A percentile compares a stretch with the other conserved stretches of the same genome.
Evolutionary conservation across 2,888 invertebrate species (phyloP).

Genomic region (Lasioglossum calceatum): DNA sequence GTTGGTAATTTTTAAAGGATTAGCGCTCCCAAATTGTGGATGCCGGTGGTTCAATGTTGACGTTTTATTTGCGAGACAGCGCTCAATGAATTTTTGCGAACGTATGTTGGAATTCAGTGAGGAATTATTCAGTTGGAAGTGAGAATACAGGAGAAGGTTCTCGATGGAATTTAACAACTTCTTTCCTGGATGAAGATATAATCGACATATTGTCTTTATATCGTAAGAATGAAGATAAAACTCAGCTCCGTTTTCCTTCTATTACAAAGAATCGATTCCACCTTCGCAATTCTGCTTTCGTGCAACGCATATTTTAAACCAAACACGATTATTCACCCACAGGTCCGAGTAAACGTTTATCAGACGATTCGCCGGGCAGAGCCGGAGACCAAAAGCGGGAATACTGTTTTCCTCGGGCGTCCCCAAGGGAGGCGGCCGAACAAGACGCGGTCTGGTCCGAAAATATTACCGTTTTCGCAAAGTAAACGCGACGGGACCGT

Average conservation of each 20-base stretch:
- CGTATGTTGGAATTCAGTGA: too few relatives aligned
- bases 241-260: background rate
- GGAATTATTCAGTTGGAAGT: too few relatives aligned
- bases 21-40: background rate
- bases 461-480: constrained; percentile 20
- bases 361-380: background rate
- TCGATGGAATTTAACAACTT: too few relatives aligned
- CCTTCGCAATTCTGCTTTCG: background rate
- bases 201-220: too few relatives aligned
- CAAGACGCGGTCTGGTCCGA: too few relatives aligned
- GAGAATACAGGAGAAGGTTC: too few relatives aligned
- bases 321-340: background rate
- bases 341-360: background rate
- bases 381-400: background rate
- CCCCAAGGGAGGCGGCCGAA: background rate
- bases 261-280: background rate
- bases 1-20: background rate
- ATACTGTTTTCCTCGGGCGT: background rate
- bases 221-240: background rate
- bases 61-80: too few relatives aligned
- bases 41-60: too few relatives aligned
- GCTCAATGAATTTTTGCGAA: too few relatives aligned
- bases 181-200: too few relatives aligned
- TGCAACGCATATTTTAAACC: background rate
- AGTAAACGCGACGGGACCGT: constrained; percentile 6